Base-by-base conservation (phyloP, 2,888 invertebrate species). In the Meloe dianella region DNA sequence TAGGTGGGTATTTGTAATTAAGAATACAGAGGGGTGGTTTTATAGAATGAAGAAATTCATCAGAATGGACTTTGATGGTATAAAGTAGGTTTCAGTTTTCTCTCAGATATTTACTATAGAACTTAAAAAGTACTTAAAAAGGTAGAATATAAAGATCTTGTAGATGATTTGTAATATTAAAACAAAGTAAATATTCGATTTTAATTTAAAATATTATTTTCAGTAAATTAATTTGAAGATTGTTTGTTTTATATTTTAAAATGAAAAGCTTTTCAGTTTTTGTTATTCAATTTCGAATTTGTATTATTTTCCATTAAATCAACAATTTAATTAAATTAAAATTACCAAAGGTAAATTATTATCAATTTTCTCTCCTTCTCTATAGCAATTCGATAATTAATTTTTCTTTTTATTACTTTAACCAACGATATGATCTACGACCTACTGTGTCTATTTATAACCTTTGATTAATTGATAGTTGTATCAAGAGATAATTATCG, bases 61-160 rank as follows among this genome's bases (percentile, higher is more conserved):
- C 81, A 81, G 78, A 78, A 79, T 75, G 80, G 82, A 82, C 82
- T 81, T 81, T 80, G 75, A 54, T 54, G 54, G 77, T 79, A 80
- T 79, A 78, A 78, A 81, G 79, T 77, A 75, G 76, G 78, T 78
- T 80, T 78, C 73, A 74, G 76, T 79, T 78, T 78, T 75, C 71
- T 75, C 71, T 51, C 32, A 63, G 63, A 61, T 62, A 71, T 68
- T 69, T 69, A 66, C 64, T 63, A 74, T 67, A 69, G 73, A 73
- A 71, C 73, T 73, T 67, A 64, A 67, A 71, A 71, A 70, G 71
- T 68, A 56, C 60, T 38, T n/a, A 9, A 30, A n/a, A 30, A 29
- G 8, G 51, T 27, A 27, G 27, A 3, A 4, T 24, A 63, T 30
- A 35, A 35, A 65, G 67, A 65, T 69, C 71, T 69, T 71, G 69